Conservation (phyloP, 2,888 invertebrate genomes). For the Ophion obscuratus region DNA sequence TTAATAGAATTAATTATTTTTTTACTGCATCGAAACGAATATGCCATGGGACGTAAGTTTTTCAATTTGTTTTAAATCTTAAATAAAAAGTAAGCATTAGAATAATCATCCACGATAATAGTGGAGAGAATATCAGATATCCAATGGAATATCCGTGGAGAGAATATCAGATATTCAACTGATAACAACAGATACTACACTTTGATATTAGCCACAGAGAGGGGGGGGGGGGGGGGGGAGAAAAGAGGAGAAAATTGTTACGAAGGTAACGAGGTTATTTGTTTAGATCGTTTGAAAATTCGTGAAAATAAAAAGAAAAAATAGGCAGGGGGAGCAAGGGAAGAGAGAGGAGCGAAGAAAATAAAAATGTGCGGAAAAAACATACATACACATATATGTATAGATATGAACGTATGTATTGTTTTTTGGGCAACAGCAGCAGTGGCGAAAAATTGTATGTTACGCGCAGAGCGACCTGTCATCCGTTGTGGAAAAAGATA, state of each 20-base stretch:
- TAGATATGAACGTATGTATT: neutral
- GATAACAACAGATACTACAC: too few species aligned
- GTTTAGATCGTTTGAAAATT: constrained; percentile 50
- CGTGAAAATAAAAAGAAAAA: constrained; percentile 27
- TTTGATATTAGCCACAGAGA: too few species aligned
- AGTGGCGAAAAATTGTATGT: constrained; percentile 41
- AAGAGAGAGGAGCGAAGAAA: neutral
- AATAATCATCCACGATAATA: too few species aligned
- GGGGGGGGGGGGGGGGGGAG: neutral
- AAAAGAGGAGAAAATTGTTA: neutral
- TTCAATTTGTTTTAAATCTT: too few species aligned
- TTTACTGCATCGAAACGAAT: too few species aligned
- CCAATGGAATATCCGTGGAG: too few species aligned
- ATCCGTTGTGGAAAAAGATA: constrained; percentile 49
- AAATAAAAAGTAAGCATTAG: too few species aligned
- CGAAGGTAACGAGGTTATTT: constrained; percentile 24
- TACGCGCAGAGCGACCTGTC: constrained; percentile 47
- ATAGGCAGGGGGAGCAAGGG: constrained; percentile 4
- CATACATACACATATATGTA: neutral
- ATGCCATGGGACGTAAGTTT: too few species aligned
- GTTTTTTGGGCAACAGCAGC: constrained; percentile 15
- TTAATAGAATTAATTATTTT: too few species aligned
- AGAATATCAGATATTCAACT: too few species aligned
- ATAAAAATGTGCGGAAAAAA: constrained; percentile 26
- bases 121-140: too few species aligned